These are phyloP conservation scores for Furnarius figulus DNA, from an alignment of 2,113 vertebrate genomes.

Conservation along the genomic window DNA sequence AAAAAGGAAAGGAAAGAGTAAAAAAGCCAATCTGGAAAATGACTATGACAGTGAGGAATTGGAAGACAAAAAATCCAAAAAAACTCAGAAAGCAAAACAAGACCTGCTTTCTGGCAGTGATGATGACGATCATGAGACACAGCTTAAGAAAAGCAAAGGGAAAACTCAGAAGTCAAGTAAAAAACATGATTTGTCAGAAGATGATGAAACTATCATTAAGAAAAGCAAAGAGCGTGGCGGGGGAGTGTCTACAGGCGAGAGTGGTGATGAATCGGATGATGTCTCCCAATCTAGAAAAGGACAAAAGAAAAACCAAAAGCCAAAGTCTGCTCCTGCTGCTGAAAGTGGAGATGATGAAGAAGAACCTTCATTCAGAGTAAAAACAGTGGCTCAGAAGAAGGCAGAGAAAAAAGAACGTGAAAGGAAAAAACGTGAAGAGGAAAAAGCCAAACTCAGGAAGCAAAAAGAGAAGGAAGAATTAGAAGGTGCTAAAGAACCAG, in stretches of 20 bases:
- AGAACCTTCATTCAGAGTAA: constrained; percentile 85
- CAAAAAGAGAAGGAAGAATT: constrained; percentile 87
- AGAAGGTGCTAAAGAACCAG: constrained; percentile 78
- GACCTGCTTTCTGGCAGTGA: constrained; percentile 78
- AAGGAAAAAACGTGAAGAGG: constrained; percentile 90
- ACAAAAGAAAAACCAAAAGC: constrained; percentile 86
- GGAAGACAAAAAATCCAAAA: constrained; percentile 77
- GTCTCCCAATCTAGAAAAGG: constrained; percentile 76
- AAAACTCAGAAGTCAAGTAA: constrained; percentile 80
- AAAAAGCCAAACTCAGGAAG: constrained; percentile 83
- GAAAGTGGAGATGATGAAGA: constrained; percentile 84
- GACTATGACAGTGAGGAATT: constrained; percentile 79
- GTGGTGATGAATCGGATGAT: constrained; percentile 80
- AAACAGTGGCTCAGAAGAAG: constrained; percentile 97
- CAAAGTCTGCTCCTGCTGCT: constrained; percentile 69
- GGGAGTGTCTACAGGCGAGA: constrained; percentile 67
- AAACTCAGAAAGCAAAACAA: constrained; percentile 66
- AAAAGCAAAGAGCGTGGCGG: constrained; percentile 60
- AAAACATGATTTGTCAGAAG: constrained; percentile 65
- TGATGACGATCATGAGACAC: constrained; percentile 75
- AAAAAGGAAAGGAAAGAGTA: constrained; percentile 89
- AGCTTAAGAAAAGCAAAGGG: constrained; percentile 77
- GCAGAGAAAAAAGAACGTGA: constrained; percentile 98
- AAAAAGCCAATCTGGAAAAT: constrained; percentile 81
- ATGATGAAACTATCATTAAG: constrained; percentile 67